phyloP scores from a whole-genome alignment of 2,797 vertebrate species.

The Chanos chanos region DNA sequence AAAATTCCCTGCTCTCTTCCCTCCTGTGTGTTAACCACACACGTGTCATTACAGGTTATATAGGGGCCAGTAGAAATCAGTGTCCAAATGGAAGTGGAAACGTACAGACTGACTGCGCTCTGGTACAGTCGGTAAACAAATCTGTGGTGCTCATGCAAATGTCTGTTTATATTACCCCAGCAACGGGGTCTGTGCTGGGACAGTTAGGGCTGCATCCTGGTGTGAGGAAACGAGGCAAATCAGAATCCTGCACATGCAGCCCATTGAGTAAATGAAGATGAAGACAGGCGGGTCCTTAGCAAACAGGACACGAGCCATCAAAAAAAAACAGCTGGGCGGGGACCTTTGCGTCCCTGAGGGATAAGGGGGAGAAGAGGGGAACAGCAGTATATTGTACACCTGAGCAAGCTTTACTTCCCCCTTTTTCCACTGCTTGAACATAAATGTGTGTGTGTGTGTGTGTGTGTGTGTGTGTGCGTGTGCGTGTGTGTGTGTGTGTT shows the following conservation, averaged over 20 bases:
- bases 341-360: constrained; percentile 36
- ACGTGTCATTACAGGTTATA: neutral
- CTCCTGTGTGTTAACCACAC: no score
- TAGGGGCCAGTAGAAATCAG: constrained; percentile 65
- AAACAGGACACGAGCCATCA: constrained; percentile 66
- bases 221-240: constrained; percentile 58
- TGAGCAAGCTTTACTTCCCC: constrained; percentile 37
- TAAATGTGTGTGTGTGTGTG: neutral
- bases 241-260: constrained; percentile 63
- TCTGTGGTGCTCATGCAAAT: constrained; percentile 78
- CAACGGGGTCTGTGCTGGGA: constrained; percentile 50
- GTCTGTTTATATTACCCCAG: constrained; percentile 51
- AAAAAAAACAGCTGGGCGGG: constrained; percentile 31
- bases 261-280: constrained; percentile 38
- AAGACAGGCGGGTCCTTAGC: constrained; percentile 45
- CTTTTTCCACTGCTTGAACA: no score
- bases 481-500: constrained; percentile 9
- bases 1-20: no score
- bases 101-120: constrained; percentile 42
- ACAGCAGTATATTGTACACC: constrained; percentile 12
- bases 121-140: constrained; percentile 71
- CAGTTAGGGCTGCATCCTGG: constrained; percentile 65
- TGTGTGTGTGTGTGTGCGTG: neutral
- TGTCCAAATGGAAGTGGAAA: constrained; percentile 48
- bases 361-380: constrained; percentile 46